phyloP scores from a whole-genome alignment of 2,113 vertebrate species.

The Ibidorhyncha struthersii region DNA sequence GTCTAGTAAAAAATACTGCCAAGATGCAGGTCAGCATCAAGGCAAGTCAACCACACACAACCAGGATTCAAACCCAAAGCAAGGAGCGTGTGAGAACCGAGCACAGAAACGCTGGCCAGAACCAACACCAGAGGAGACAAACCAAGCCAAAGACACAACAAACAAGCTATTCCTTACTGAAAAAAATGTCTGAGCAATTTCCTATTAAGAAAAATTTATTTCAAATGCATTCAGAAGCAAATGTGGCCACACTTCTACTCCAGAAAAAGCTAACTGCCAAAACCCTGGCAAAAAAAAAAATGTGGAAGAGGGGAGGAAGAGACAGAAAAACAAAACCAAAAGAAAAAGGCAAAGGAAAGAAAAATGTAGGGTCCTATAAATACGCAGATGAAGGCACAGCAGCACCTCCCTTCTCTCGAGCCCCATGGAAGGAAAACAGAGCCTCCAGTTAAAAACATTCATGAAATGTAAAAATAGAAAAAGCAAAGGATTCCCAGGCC shows the following conservation, averaged over 20 bases:
- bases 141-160: not conserved
- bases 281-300: not conserved
- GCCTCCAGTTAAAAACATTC: constrained; percentile 18
- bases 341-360: not conserved
- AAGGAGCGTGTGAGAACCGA: not conserved
- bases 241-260: not conserved
- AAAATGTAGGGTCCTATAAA: not conserved
- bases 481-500: constrained; percentile 5
- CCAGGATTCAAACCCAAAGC: not conserved
- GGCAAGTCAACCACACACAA: not conserved
- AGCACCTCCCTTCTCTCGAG: not conserved
- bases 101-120: not conserved
- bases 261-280: not conserved
- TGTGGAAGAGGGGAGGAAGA: not conserved
- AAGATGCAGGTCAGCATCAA: not conserved
- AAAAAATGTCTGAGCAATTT: not conserved
- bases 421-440: constrained; percentile 17
- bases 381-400: not conserved
- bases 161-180: not conserved
- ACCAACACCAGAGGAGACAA: not conserved
- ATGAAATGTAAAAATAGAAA: constrained; percentile 21
- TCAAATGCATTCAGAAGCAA: not conserved
- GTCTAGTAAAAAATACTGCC: not conserved
- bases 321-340: not conserved
- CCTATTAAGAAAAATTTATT: not conserved